Conservation (phyloP, 1,140 invertebrate species). For the Heterodera schachtii region DNA sequence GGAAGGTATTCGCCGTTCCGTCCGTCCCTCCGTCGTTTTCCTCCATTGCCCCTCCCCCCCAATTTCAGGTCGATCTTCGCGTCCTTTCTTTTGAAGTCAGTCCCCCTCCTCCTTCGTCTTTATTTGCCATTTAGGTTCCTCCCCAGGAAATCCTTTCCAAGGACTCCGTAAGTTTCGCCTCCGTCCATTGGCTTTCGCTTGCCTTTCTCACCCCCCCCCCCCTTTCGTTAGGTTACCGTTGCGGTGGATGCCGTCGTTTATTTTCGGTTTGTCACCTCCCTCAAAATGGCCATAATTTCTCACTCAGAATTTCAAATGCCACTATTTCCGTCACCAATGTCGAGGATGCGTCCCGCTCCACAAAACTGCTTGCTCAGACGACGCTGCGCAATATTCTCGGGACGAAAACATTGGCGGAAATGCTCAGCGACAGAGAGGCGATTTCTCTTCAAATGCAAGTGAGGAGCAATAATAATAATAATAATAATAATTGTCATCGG, state of each 20-base stretch:
- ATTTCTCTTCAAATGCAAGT: constrained; percentile 70
- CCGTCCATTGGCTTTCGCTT: too few relatives aligned
- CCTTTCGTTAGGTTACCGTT: constrained; percentile 67
- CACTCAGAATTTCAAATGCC: constrained; percentile 77
- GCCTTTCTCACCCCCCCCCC: too few relatives aligned
- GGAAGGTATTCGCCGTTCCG: constrained; percentile 49
- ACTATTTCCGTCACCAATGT: constrained; percentile 94
- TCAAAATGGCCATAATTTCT: background rate
- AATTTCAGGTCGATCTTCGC: constrained; percentile 66
- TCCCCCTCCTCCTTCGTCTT: too few relatives aligned
- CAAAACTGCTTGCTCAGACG: constrained; percentile 65
- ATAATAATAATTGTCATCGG: background rate
- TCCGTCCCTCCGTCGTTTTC: too few relatives aligned
- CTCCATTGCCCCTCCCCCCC: too few relatives aligned
- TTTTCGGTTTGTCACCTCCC: constrained; percentile 18
- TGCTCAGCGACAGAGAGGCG: constrained; percentile 68
- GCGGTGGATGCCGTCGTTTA: constrained; percentile 71
- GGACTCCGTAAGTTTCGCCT: constrained; percentile 68
- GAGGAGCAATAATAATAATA: background rate
- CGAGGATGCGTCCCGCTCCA: constrained; percentile 82
- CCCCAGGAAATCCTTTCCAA: constrained; percentile 72
- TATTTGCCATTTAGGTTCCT: constrained; percentile 67
- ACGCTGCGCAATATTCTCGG: constrained; percentile 66
- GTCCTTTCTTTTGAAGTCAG: constrained; percentile 68
- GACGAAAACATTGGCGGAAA: constrained; percentile 64